phyloP scores from a whole-genome alignment of 2,113 vertebrate genomes.

The Hypanus sabinus region DNA sequence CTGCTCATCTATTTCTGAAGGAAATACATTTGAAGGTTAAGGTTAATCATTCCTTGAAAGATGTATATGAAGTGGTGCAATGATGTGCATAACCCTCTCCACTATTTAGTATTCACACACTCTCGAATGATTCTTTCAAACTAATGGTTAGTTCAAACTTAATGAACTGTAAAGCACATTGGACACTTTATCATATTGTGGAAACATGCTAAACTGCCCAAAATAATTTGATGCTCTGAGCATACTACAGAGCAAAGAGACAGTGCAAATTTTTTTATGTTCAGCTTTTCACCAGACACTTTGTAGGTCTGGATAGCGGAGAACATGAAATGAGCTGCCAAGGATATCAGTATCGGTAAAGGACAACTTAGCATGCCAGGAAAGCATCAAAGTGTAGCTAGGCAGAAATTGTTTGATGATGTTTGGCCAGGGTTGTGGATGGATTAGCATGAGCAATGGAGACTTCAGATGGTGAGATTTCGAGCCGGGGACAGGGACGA shows the following conservation, averaged over 20 bases:
- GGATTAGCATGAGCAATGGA: too few species aligned
- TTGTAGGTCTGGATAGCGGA: too few species aligned
- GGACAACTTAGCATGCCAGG: too few species aligned
- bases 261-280: not conserved
- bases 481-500: too few species aligned
- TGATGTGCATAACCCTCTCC: not conserved
- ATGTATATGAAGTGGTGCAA: not conserved
- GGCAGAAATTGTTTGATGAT: too few species aligned
- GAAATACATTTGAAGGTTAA: constrained; percentile 23
- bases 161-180: constrained; percentile 12
- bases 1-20: constrained; percentile 10
- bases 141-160: not conserved
- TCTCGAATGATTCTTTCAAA: not conserved
- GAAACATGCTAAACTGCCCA: not conserved
- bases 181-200: not conserved
- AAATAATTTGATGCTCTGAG: not conserved
- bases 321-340: too few species aligned
- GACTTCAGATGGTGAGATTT: too few species aligned
- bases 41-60: constrained; percentile 24
- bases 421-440: too few species aligned
- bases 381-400: too few species aligned
- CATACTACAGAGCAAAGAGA: not conserved
- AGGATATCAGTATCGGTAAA: too few species aligned
- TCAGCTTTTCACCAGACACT: not conserved
- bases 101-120: too few species aligned